These are phyloP conservation scores for Mobula birostris DNA, from an alignment of 2,113 vertebrate species.

Conservation along the genomic window DNA sequence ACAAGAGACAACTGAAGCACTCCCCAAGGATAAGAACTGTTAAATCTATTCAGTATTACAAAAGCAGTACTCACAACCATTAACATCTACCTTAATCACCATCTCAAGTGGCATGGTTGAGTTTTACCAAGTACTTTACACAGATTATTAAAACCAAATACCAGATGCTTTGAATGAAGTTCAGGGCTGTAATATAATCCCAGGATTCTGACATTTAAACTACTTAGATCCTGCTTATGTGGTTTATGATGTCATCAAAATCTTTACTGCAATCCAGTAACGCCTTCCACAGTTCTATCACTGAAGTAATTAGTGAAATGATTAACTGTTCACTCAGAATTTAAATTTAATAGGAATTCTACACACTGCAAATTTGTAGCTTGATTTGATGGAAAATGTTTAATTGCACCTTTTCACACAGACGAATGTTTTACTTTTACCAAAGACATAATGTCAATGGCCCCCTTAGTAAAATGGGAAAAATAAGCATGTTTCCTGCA, in stretches of 20 bases:
- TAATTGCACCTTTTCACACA: background rate
- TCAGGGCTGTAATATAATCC: conserved; percentile 13
- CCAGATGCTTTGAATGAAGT: background rate
- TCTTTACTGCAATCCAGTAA: no score
- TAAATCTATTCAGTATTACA: background rate
- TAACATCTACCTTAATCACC: background rate
- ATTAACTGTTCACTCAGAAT: background rate
- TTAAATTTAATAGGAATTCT: background rate
- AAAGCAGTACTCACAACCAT: background rate
- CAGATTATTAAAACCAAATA: background rate
- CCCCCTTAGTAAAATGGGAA: background rate
- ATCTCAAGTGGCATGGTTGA: background rate
- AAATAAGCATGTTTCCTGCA: background rate
- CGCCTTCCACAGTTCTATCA: background rate
- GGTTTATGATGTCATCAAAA: conserved; percentile 31
- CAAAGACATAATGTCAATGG: background rate
- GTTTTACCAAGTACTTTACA: background rate
- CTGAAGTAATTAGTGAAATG: background rate
- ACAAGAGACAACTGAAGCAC: background rate
- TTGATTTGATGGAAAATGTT: background rate
- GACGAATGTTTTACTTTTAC: background rate
- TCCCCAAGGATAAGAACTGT: background rate
- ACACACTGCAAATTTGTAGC: background rate
- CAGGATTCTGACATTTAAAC: background rate
- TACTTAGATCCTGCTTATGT: conserved; percentile 6